Percentiles rank a stretch among this genome's conserved stretches.
phyloP scores from a whole-genome alignment of 2,797 vertebrate genomes.

The Notolabrus celidotus region DNA sequence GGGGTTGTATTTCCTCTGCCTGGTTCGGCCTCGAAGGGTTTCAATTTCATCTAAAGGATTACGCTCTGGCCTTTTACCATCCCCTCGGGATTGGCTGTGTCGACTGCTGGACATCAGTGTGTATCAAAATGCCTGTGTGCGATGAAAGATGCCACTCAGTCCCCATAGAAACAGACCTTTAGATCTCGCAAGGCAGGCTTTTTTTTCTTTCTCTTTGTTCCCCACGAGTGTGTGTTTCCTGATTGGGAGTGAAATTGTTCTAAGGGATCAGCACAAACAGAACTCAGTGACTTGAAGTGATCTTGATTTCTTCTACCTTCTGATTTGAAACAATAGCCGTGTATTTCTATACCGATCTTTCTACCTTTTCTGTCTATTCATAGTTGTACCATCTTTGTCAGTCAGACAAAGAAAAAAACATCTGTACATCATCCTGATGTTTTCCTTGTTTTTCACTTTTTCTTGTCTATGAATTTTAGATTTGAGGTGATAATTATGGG shows the following conservation, averaged over 20 bases:
- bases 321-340: conserved; percentile 15
- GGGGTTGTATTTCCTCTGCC: conserved; percentile 51
- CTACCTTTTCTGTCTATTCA: conserved; percentile 10
- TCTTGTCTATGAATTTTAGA: conserved; percentile 45
- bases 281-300: background rate
- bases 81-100: conserved; percentile 48
- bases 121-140: conserved; percentile 47
- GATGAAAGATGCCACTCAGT: conserved; percentile 37
- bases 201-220: conserved; percentile 15
- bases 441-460: conserved; percentile 25
- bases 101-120: conserved; percentile 41
- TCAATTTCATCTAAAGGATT: conserved; percentile 72
- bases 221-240: conserved; percentile 3
- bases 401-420: conserved; percentile 22
- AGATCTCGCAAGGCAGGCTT: conserved; percentile 15
- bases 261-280: conserved; percentile 13
- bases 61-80: conserved; percentile 52
- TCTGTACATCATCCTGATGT: conserved; percentile 22
- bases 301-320: conserved; percentile 10
- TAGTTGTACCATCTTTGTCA: conserved; percentile 33
- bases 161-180: conserved; percentile 39
- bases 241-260: conserved; percentile 28
- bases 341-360: conserved; percentile 10
- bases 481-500: conserved; percentile 76
- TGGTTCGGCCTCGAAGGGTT: conserved; percentile 45